A percentile compares a stretch with the other conserved stretches of the same genome.
Evolutionary conservation across 2,113 vertebrate genomes (phyloP).

Genomic region (Hymenochirus boettgeri): DNA sequence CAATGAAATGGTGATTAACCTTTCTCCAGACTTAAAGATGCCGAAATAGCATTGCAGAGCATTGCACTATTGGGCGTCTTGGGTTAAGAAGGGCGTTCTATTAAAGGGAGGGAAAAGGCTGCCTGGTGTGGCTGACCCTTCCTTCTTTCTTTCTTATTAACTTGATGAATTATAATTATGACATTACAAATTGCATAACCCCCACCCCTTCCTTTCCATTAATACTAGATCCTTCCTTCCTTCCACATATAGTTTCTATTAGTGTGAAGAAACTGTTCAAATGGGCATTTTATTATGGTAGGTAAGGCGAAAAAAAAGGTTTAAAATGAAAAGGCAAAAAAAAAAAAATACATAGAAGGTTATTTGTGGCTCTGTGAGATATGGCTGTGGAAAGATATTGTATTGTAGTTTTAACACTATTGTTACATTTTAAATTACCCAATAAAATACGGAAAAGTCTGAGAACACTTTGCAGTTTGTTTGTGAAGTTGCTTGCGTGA

Average conservation of each 20-base stretch:
- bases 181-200: constrained; percentile 58
- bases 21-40: constrained; percentile 29
- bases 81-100: constrained; percentile 18
- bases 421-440: constrained; percentile 99
- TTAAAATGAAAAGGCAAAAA: constrained; percentile 61
- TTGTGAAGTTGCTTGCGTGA: constrained; percentile 12
- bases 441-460: constrained; percentile 85
- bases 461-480: constrained; percentile 45
- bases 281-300: constrained; percentile 85
- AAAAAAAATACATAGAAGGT: constrained; percentile 64
- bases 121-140: constrained; percentile 83
- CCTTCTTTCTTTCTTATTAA: constrained; percentile 70
- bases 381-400: constrained; percentile 96
- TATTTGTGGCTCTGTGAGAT: constrained; percentile 91
- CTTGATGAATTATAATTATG: constrained; percentile 73
- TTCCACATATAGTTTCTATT: constrained; percentile 90
- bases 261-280: constrained; percentile 85
- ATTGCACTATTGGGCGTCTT: constrained; percentile 29
- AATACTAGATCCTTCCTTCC: constrained; percentile 78
- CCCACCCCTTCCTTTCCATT: constrained; percentile 66
- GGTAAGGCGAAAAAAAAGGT: constrained; percentile 74
- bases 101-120: constrained; percentile 66
- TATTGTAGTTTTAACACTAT: constrained; percentile 99
- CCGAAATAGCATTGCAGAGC: constrained; percentile 29
- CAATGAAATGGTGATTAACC: constrained; percentile 67